Evolutionary conservation across 2,888 invertebrate species (phyloP).

Genomic region (Oligia latruncula): DNA sequence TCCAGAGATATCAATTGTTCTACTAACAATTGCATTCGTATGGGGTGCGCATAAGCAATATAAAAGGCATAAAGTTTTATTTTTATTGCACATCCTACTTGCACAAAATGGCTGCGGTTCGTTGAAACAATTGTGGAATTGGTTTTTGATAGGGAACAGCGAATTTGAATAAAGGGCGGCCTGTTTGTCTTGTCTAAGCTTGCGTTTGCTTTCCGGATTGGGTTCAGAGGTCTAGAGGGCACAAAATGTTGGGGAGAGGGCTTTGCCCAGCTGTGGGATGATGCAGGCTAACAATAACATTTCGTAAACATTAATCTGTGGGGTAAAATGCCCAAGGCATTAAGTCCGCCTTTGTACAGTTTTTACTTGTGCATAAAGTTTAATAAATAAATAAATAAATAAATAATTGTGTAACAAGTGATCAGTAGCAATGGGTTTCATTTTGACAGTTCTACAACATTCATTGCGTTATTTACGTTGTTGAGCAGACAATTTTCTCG

Average conservation of each 20-base stretch:
- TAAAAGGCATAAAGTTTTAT: slow-evolving; percentile 80
- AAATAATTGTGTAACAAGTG: too few relatives aligned
- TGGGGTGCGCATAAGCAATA: slow-evolving; percentile 71
- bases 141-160: slow-evolving; percentile 57
- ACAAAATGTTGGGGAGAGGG: background rate
- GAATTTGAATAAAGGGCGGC: slow-evolving; percentile 55
- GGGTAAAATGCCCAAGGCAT: too few relatives aligned
- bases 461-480: too few relatives aligned
- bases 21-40: slow-evolving; percentile 64
- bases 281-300: too few relatives aligned
- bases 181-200: slow-evolving; percentile 21
- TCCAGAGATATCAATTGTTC: slow-evolving; percentile 57
- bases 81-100: slow-evolving; percentile 75
- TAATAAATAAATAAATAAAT: too few relatives aligned
- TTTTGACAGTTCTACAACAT: too few relatives aligned
- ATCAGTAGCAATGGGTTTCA: too few relatives aligned
- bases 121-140: slow-evolving; percentile 62
- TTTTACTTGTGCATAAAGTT: too few relatives aligned
- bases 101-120: slow-evolving; percentile 40
- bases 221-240: background rate
- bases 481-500: too few relatives aligned
- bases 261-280: too few relatives aligned
- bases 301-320: too few relatives aligned
- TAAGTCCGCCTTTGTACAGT: too few relatives aligned
- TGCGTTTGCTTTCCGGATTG: background rate